Conservation (phyloP, 2,888 invertebrate species). For the Tinea trinotella region DNA sequence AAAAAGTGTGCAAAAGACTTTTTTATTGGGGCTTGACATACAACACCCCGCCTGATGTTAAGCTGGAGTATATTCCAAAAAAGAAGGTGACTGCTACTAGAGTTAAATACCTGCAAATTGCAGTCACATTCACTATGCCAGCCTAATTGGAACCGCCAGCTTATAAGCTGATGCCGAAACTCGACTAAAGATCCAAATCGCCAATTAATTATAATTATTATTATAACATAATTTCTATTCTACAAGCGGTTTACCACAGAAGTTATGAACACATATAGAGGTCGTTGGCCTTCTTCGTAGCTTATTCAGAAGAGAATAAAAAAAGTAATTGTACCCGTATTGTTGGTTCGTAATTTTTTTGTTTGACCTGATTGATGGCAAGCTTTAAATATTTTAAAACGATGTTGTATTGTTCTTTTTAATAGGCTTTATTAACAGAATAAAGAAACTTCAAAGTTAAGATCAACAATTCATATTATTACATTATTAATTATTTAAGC, state of each 20-base stretch:
- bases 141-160: too few relatives aligned
- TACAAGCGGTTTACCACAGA: not conserved
- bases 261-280: not conserved
- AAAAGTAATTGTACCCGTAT: constrained; percentile 1
- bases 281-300: not conserved
- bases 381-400: not conserved
- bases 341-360: not conserved
- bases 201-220: too few relatives aligned
- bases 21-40: too few relatives aligned
- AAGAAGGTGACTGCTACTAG: too few relatives aligned
- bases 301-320: constrained; percentile 2
- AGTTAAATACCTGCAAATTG: too few relatives aligned
- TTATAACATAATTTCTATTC: too few relatives aligned
- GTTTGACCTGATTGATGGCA: constrained; percentile 7
- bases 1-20: too few relatives aligned
- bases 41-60: too few relatives aligned
- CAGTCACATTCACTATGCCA: too few relatives aligned
- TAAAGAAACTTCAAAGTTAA: not conserved
- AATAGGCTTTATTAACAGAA: not conserved
- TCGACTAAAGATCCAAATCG: too few relatives aligned
- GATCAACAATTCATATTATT: not conserved
- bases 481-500: not conserved
- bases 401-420: not conserved
- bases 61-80: too few relatives aligned
- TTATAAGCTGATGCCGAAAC: too few relatives aligned